These are phyloP conservation scores for Formicarius rufipectus DNA, from an alignment of 2,113 vertebrate genomes.

Conservation along the genomic window DNA sequence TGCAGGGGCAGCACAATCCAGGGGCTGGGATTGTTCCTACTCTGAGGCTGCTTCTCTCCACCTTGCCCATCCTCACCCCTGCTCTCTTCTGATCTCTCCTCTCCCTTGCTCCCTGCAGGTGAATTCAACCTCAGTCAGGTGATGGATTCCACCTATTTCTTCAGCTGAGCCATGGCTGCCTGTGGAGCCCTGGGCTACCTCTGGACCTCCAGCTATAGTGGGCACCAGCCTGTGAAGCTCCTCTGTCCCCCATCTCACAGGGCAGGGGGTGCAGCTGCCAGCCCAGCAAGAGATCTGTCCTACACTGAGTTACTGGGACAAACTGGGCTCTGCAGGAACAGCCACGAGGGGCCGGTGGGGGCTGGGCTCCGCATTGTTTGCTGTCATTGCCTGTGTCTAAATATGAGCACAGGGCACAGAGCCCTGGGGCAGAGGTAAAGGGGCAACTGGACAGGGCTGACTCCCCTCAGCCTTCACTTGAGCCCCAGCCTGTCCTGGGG, in stretches of 20 bases:
- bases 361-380: neutral
- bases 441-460: neutral
- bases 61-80: neutral
- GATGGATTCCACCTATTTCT: slow-evolving; percentile 91
- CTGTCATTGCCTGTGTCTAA: neutral
- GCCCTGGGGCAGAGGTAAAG: accelerated
- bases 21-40: accelerated
- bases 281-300: neutral
- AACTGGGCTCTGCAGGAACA: neutral
- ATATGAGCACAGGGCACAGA: too few relatives aligned
- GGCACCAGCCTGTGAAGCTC: accelerated
- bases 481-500: neutral
- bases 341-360: accelerated
- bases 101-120: slow-evolving; percentile 65
- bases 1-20: neutral
- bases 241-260: neutral
- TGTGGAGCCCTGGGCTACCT: neutral
- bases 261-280: neutral
- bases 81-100: neutral
- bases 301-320: neutral
- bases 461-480: neutral
- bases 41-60: neutral
- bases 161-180: slow-evolving; percentile 80
- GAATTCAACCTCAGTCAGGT: slow-evolving; percentile 86
- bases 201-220: neutral